Percentiles rank a stretch among this genome's conserved stretches.
These are phyloP conservation scores for Emydocephalus ijimae DNA, from an alignment of 2,113 vertebrate genomes.

Conservation along the genomic window DNA sequence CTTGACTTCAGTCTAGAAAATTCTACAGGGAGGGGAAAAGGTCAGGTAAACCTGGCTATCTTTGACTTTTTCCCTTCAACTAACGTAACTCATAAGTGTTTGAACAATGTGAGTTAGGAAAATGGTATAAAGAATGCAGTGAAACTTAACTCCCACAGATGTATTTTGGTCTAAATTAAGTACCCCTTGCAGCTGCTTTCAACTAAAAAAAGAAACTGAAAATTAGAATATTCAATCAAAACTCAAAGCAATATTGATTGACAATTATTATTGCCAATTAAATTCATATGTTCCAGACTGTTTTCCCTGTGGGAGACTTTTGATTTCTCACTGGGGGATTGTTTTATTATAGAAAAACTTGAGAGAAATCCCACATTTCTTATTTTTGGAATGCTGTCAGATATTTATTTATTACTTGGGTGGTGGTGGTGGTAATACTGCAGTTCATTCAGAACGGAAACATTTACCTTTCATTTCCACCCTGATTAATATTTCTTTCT, in stretches of 20 bases:
- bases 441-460: background rate
- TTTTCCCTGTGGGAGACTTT: background rate
- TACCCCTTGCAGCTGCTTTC: background rate
- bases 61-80: background rate
- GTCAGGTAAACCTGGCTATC: background rate
- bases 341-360: background rate
- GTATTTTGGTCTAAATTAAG: background rate
- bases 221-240: background rate
- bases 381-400: background rate
- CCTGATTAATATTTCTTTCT: background rate
- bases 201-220: background rate
- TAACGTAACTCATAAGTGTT: background rate
- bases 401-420: background rate
- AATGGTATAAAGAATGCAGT: background rate
- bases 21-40: background rate
- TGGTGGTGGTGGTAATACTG: background rate
- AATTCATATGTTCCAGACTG: background rate
- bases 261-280: background rate
- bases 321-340: background rate
- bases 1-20: background rate
- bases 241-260: background rate
- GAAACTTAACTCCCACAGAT: background rate
- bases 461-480: background rate
- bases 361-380: background rate
- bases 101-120: background rate